These are phyloP conservation scores for Girardinichthys multiradiatus DNA, from an alignment of 2,113 vertebrate species.

Conservation along the genomic window DNA sequence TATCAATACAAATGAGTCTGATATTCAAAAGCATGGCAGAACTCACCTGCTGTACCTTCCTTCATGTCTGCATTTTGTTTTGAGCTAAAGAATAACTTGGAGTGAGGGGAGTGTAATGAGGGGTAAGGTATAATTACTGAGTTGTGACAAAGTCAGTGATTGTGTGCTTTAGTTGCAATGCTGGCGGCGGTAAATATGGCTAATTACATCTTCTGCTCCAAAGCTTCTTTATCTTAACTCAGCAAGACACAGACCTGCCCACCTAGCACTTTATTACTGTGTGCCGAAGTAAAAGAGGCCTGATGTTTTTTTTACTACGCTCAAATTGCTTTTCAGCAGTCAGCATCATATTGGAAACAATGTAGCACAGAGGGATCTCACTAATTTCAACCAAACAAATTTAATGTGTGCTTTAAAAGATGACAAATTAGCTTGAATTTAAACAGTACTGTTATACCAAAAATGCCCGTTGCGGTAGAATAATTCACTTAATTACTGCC, in stretches of 20 bases:
- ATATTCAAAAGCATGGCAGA: not conserved
- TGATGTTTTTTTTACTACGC: slow-evolving; percentile 50
- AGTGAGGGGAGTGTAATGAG: slow-evolving; percentile 37
- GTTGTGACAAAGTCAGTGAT: slow-evolving; percentile 66
- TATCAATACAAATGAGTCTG: not conserved
- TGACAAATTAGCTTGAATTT: not conserved
- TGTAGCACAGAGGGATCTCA: slow-evolving; percentile 3
- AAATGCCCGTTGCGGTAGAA: not conserved
- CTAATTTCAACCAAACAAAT: not conserved
- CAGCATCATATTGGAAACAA: slow-evolving; percentile 32
- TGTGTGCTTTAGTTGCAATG: slow-evolving; percentile 47
- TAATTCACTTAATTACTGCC: not conserved
- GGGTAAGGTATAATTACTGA: slow-evolving; percentile 67
- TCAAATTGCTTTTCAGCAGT: slow-evolving; percentile 67
- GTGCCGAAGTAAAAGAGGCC: slow-evolving; percentile 63
- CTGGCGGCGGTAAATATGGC: slow-evolving; percentile 72
- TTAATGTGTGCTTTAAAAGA: not conserved
- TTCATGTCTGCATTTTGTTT: slow-evolving; percentile 20
- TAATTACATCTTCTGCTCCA: slow-evolving; percentile 79
- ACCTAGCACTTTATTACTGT: slow-evolving; percentile 77
- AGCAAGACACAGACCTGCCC: slow-evolving; percentile 76
- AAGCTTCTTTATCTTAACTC: slow-evolving; percentile 78
- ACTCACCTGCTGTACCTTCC: not conserved
- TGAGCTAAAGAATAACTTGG: slow-evolving; percentile 4
- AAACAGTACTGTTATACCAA: not conserved